Evolutionary conservation across 2,888 invertebrate species (phyloP).

Genomic region (Stegophylla sp.): DNA sequence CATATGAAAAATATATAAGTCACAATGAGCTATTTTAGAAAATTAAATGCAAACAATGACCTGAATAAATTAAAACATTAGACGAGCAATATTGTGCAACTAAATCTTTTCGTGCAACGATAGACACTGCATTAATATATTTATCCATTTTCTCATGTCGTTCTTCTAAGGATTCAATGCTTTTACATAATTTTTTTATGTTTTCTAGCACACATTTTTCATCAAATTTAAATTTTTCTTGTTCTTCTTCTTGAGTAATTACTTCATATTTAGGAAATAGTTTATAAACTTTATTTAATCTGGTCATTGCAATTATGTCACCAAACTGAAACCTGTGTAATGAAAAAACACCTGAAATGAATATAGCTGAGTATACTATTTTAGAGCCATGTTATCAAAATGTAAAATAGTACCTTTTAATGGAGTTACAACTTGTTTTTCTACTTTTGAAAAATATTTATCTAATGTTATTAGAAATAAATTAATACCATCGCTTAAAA

Average conservation of each 20-base stretch:
- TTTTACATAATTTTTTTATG: constrained; percentile 31
- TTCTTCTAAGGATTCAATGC: constrained; percentile 3
- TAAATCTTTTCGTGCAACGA: constrained; percentile 38
- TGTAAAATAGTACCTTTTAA: constrained; percentile 32
- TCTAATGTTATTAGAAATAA: constrained; percentile 37
- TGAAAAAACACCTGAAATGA: constrained; percentile 29
- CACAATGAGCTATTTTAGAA: background rate
- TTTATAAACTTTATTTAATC: constrained; percentile 42
- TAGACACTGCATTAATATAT: constrained; percentile 30
- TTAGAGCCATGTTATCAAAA: background rate
- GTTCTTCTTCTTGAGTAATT: background rate
- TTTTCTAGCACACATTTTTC: constrained; percentile 25
- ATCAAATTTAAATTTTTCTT: constrained; percentile 21
- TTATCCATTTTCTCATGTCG: constrained; percentile 22
- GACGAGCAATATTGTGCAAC: constrained; percentile 34
- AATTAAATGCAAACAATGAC: constrained; percentile 15
- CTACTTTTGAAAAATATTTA: constrained; percentile 20
- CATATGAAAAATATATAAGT: background rate
- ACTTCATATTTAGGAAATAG: constrained; percentile 10
- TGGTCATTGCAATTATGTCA: constrained; percentile 33
- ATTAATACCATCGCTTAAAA: constrained; percentile 41
- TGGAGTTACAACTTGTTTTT: constrained; percentile 30
- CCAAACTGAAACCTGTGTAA: constrained; percentile 10
- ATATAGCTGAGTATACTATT: background rate
- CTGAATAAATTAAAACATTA: constrained; percentile 47